Conservation (phyloP, 2,888 invertebrate genomes). For the Bedellia somnulentella region DNA sequence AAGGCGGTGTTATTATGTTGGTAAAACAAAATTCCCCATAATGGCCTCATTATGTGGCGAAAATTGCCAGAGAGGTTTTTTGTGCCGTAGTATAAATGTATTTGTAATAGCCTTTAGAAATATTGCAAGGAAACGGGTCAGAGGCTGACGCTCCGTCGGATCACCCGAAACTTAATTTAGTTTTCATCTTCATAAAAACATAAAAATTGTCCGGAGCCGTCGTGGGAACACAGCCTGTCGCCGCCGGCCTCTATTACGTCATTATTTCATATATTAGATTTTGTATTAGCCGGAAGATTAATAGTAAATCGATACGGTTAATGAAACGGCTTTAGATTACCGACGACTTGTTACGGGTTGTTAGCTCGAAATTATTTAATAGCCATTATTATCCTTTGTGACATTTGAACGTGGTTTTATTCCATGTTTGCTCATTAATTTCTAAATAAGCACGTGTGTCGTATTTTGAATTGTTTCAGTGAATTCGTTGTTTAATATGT, state of each 20-base stretch:
- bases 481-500: background rate
- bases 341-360: conserved; percentile 1
- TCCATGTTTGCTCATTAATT: conserved; percentile 1
- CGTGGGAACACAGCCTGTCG: conserved; percentile 59
- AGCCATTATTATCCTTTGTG: conserved; percentile 1
- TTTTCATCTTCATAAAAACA: conserved; percentile 38
- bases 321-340: conserved; percentile 21
- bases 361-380: conserved; percentile 2
- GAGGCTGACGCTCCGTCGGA: conserved; percentile 43
- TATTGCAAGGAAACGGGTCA: conserved; percentile 55
- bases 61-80: conserved; percentile 59
- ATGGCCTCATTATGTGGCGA: conserved; percentile 62
- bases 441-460: too few species aligned
- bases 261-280: conserved; percentile 60
- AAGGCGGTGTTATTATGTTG: conserved; percentile 59
- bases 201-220: conserved; percentile 43
- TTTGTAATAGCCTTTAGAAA: conserved; percentile 62
- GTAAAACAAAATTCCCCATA: conserved; percentile 60
- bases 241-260: conserved; percentile 58
- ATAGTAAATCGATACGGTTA: conserved; percentile 51
- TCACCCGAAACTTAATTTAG: conserved; percentile 59
- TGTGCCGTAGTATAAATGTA: conserved; percentile 58
- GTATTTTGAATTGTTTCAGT: conserved; percentile 4
- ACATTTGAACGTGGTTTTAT: conserved; percentile 1
- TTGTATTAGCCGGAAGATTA: conserved; percentile 54